Evolutionary conservation across 2,797 vertebrate genomes (phyloP).

Genomic region (Furcifer pardalis): DNA sequence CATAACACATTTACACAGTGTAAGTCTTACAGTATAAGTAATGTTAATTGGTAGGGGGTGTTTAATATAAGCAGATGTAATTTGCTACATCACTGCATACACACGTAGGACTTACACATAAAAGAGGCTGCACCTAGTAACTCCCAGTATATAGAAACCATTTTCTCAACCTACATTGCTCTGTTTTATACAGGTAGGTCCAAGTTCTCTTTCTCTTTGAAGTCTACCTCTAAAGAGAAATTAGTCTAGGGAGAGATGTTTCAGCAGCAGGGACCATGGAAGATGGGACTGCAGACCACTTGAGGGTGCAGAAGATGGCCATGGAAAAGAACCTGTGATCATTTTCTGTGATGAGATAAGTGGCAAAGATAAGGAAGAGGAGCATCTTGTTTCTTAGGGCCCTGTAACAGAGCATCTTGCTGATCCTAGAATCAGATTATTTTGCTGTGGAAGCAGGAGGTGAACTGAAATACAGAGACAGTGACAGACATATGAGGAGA

Average conservation of each 20-base stretch:
- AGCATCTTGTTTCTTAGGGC: neutral
- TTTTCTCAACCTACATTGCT: neutral
- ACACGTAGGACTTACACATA: neutral
- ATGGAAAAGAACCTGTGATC: neutral
- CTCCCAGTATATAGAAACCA: too few relatives aligned
- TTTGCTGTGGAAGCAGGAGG: too few relatives aligned
- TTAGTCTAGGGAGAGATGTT: neutral
- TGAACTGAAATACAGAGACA: too few relatives aligned
- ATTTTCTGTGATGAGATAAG: too few relatives aligned
- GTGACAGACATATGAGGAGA: too few relatives aligned
- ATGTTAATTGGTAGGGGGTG: conserved; percentile 68
- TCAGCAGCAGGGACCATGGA: neutral
- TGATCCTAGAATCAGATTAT: too few relatives aligned
- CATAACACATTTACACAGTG: conserved; percentile 68
- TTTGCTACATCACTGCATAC: neutral
- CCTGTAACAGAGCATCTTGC: too few relatives aligned
- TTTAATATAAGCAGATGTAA: conserved; percentile 2
- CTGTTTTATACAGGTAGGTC: neutral
- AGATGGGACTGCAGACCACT: neutral
- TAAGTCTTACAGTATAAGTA: conserved; percentile 47
- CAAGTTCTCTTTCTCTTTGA: neutral
- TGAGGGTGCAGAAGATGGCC: neutral
- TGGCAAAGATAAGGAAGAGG: neutral
- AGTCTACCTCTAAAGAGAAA: neutral
- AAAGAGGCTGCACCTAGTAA: too few relatives aligned